These are phyloP conservation scores for Stegastes partitus DNA, from an alignment of 2,113 vertebrate genomes.

Conservation along the genomic window DNA sequence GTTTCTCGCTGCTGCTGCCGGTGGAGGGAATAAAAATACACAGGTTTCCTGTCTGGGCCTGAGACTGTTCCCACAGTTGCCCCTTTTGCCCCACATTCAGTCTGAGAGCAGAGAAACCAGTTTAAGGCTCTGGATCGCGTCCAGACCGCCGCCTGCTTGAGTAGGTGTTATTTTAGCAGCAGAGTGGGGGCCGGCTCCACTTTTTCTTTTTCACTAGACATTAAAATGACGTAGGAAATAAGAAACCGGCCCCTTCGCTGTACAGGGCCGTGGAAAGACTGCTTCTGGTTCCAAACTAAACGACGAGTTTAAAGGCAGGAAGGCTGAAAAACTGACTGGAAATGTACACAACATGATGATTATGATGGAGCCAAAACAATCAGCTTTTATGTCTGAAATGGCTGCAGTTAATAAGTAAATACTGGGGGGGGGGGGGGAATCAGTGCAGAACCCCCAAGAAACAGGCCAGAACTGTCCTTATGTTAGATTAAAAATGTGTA, in stretches of 20 bases:
- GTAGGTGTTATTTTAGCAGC: conserved; percentile 53
- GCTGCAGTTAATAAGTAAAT: too few relatives aligned
- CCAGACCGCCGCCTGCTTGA: conserved; percentile 28
- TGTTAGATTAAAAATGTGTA: too few relatives aligned
- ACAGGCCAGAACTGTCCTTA: too few relatives aligned
- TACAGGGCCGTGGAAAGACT: too few relatives aligned
- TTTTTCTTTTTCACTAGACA: background rate
- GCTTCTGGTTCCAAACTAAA: background rate
- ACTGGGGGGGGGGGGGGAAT: too few relatives aligned
- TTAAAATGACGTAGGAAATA: conserved; percentile 17
- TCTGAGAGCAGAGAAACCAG: conserved; percentile 24
- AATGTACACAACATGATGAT: too few relatives aligned
- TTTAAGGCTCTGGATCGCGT: conserved; percentile 41
- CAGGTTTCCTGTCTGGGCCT: conserved; percentile 42
- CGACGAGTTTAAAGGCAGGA: background rate
- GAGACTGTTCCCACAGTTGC: conserved; percentile 46
- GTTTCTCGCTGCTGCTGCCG: background rate
- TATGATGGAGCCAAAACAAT: too few relatives aligned
- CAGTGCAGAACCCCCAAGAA: too few relatives aligned
- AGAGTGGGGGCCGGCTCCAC: background rate
- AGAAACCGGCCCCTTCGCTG: background rate
- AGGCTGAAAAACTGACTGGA: too few relatives aligned
- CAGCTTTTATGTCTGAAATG: too few relatives aligned
- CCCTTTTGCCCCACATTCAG: background rate
- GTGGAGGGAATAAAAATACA: conserved; percentile 34